Percentiles rank a stretch among this genome's conserved stretches.
Evolutionary conservation across 2,113 vertebrate genomes (phyloP).

Genomic region (Xenotilapia leptura): DNA sequence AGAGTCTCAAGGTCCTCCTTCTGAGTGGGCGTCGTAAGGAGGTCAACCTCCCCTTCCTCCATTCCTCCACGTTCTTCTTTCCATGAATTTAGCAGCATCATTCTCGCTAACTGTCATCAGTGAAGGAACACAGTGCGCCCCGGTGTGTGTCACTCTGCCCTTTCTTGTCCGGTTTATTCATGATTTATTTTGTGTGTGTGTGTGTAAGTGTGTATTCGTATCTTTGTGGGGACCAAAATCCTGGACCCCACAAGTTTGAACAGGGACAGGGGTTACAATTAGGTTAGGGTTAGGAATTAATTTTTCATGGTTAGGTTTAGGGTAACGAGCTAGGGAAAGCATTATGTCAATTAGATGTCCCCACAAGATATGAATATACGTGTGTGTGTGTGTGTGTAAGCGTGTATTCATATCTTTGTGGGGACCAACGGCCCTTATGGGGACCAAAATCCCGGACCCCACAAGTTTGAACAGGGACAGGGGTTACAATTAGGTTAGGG

Average conservation of each 20-base stretch:
- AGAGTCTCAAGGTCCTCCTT: background rate
- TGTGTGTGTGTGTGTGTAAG: background rate
- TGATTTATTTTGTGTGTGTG: background rate
- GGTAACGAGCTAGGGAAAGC: background rate
- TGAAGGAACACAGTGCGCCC: background rate
- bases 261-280: background rate
- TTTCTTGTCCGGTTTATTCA: background rate
- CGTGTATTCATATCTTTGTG: background rate
- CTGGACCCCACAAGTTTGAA: background rate
- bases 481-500: background rate
- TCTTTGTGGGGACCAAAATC: background rate
- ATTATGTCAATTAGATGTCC: background rate
- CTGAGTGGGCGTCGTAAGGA: background rate
- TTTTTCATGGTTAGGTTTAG: background rate
- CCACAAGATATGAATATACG: background rate
- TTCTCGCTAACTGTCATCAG: background rate
- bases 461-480: background rate
- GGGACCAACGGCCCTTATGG: background rate
- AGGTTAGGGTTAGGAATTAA: rapidly evolving
- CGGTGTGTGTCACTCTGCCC: conserved; percentile 20
- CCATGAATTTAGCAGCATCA: background rate
- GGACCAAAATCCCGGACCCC: background rate
- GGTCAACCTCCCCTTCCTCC: background rate
- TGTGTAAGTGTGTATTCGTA: background rate
- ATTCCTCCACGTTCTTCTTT: background rate